Percentiles rank a stretch among this genome's conserved stretches.
Conservation (phyloP, 2,797 vertebrate species). For the Notolabrus celidotus region DNA sequence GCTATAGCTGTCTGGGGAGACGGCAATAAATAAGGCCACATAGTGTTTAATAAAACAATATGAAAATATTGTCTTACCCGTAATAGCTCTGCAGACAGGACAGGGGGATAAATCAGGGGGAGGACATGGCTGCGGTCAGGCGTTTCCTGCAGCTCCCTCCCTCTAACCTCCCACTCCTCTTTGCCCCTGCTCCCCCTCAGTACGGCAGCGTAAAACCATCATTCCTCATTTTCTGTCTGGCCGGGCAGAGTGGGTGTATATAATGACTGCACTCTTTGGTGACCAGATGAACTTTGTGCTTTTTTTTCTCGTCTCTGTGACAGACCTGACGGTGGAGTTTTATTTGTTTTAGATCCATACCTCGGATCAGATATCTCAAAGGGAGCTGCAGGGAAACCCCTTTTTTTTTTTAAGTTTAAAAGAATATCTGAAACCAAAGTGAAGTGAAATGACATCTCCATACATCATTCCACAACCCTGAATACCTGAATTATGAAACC, state of each 20-base stretch:
- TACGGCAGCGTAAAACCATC: conserved; percentile 55
- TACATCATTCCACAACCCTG: neutral
- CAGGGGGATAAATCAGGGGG: conserved; percentile 66
- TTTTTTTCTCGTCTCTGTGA: conserved; percentile 3
- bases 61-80: conserved; percentile 78
- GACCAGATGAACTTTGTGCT: conserved; percentile 38
- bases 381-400: conserved; percentile 3
- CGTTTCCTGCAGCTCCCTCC: conserved; percentile 52
- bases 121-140: conserved; percentile 32
- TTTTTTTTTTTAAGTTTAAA: too few species aligned
- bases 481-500: conserved; percentile 5
- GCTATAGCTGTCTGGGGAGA: conserved; percentile 54
- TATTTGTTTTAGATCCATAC: conserved; percentile 12
- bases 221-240: conserved; percentile 50
- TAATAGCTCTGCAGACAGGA: conserved; percentile 67
- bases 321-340: conserved; percentile 21
- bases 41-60: conserved; percentile 81
- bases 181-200: conserved; percentile 18
- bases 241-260: conserved; percentile 14
- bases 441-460: too few species aligned
- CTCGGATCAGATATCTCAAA: conserved; percentile 23
- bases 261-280: conserved; percentile 39
- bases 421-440: too few species aligned
- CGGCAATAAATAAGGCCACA: conserved; percentile 75
- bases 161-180: conserved; percentile 33